Evolutionary conservation across 2,113 vertebrate genomes (phyloP).

Genomic region (Anarrhichthys ocellatus): DNA sequence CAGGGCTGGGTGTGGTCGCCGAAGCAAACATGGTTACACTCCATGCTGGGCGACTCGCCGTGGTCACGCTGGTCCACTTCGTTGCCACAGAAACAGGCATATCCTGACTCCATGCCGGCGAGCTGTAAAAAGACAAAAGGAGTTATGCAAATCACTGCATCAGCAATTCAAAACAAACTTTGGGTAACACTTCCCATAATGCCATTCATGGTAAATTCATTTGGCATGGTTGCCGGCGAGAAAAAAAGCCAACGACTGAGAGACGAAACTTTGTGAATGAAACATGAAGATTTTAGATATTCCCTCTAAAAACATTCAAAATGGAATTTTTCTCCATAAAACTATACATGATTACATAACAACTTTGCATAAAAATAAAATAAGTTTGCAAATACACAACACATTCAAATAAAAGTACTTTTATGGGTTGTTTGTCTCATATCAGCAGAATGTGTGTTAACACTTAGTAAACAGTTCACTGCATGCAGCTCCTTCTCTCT

Average conservation of each 20-base stretch:
- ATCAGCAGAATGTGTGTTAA: slow-evolving; percentile 1
- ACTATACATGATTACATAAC: not conserved
- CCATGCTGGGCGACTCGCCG: slow-evolving; percentile 89
- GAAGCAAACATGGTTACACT: slow-evolving; percentile 97
- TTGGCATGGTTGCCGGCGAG: slow-evolving; percentile 2
- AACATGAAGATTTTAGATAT: not conserved
- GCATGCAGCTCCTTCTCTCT: slow-evolving; percentile 8
- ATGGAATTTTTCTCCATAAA: not conserved
- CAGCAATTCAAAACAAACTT: slow-evolving; percentile 46
- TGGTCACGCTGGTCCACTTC: slow-evolving; percentile 90
- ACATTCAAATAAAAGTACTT: slow-evolving; percentile 13
- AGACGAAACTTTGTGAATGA: not conserved
- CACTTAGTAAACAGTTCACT: not conserved
- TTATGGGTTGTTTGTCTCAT: not conserved
- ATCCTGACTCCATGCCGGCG: slow-evolving; percentile 97
- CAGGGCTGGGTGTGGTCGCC: slow-evolving; percentile 97
- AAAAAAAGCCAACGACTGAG: slow-evolving; percentile 3
- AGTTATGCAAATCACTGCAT: slow-evolving; percentile 34
- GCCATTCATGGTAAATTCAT: slow-evolving; percentile 28
- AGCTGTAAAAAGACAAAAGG: slow-evolving; percentile 82
- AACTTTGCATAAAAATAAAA: slow-evolving; percentile 3
- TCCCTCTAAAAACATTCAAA: not conserved
- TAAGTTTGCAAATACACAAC: not conserved
- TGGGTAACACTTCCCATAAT: not conserved
- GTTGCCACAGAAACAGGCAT: slow-evolving; percentile 97